These are phyloP conservation scores for Alauda arvensis DNA, from an alignment of 2,797 vertebrate species.

Conservation along the genomic window DNA sequence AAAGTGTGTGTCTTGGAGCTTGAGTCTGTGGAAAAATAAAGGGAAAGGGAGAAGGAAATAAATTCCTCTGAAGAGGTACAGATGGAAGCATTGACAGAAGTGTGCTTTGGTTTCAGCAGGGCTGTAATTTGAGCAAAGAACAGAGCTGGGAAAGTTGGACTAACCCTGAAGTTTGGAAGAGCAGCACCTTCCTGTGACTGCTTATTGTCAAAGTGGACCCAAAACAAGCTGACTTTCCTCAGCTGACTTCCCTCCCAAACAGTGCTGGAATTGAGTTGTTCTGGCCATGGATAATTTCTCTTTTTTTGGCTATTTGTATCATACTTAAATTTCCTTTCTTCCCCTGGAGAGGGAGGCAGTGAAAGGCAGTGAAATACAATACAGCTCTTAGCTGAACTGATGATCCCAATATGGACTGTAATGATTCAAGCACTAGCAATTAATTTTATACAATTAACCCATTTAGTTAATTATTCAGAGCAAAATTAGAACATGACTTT, in stretches of 20 bases:
- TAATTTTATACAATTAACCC: background rate
- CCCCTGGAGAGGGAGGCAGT: background rate
- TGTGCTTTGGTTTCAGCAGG: background rate
- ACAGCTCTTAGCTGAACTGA: background rate
- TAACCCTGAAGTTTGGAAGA: background rate
- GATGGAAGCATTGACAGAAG: background rate
- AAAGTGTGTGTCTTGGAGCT: background rate
- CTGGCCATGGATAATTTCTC: background rate
- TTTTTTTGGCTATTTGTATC: background rate
- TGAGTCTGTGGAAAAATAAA: background rate
- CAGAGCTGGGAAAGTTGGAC: background rate
- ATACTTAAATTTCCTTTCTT: background rate
- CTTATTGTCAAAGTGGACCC: background rate
- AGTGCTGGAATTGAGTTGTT: background rate
- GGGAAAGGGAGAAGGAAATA: background rate
- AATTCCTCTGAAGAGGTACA: background rate
- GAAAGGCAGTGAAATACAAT: background rate
- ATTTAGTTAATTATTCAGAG: conserved; percentile 10
- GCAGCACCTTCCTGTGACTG: background rate
- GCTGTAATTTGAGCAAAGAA: background rate
- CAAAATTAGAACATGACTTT: background rate
- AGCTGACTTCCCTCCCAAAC: background rate
- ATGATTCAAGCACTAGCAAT: background rate
- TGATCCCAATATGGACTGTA: background rate
- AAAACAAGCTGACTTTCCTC: background rate